phyloP scores from a whole-genome alignment of 2,888 invertebrate genomes.

The Plagiodera versicolora region DNA sequence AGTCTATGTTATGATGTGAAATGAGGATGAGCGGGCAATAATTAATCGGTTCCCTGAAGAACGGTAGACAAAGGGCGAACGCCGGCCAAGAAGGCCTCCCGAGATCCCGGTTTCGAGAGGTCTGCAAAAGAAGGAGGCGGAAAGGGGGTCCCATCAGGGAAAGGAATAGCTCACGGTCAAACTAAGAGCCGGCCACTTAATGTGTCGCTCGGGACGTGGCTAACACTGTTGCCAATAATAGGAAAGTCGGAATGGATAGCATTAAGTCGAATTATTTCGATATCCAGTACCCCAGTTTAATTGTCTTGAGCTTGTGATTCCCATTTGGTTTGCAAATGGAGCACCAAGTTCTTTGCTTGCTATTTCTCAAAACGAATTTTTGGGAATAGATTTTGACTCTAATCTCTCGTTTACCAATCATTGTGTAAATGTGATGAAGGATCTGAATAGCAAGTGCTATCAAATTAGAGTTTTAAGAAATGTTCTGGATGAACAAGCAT shows the following conservation, averaged over 20 bases:
- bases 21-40: constrained; percentile 51
- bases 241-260: background rate
- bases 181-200: constrained; percentile 57
- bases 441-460: no score
- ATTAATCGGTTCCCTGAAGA: constrained; percentile 55
- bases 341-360: no score
- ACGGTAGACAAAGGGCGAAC: constrained; percentile 51
- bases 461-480: no score
- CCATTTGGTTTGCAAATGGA: no score
- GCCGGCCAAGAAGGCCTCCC: constrained; percentile 50
- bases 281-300: no score
- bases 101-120: constrained; percentile 48
- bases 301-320: no score
- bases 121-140: constrained; percentile 27
- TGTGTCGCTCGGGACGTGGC: constrained; percentile 55
- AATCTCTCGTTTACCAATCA: no score
- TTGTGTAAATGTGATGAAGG: no score
- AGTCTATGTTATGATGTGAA: constrained; percentile 49
- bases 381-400: no score
- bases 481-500: no score
- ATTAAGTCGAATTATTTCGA: background rate
- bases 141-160: constrained; percentile 48
- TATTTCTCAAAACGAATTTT: no score
- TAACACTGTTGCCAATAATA: constrained; percentile 1
- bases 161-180: constrained; percentile 56